Evolutionary conservation across 2,113 vertebrate genomes (phyloP), one percentile per base, ranked within the genome.

Genomic region (Spea bombifrons): DNA sequence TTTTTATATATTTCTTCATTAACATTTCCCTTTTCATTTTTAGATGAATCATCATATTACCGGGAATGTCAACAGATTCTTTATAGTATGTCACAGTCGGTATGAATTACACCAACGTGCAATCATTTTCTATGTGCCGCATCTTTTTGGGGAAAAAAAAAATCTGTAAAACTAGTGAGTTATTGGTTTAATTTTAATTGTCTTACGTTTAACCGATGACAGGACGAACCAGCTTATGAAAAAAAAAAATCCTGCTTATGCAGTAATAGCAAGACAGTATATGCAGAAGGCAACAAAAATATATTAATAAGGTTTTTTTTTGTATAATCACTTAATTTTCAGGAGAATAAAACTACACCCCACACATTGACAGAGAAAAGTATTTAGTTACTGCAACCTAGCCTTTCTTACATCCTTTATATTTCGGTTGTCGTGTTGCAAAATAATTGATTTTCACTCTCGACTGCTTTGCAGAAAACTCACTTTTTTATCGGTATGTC

Each of bases 401-500:
- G 78, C 45, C 47, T 68, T 74, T 74, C 72, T 53, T 68, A 12
- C 64, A 80, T 17, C 52, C 65, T 73, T 74, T 74, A 74, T 73
- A 74, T 80, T 80, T 80, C 71, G 74, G 43, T 73, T 80, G 71
- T 73, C 50, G 53, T 80, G 71, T 74, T 80, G 71, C 78, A 80
- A 80, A 80, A 74, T 80, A 80, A 80, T 80, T 80, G 78, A 80
- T 80, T 74, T 74, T 80, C 78, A 80, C 78, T 74, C 78, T 80
- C n/a, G 65, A 75, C 8, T 70, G 9, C 1, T 47, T 74, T 83
- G 12, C 53, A 59, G 81, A 78, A 78, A 83, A 30, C 10, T 78
- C 12, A 65, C 53, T 80, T 83, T 30, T 84, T 82, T 74, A 83
- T 87, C 72, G 81, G 82, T 78, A 81, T 85, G 86, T 86, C 61